These are phyloP conservation scores for Brachionus asplanchnoidis DNA, from an alignment of 1,140 invertebrate species.

Conservation along the genomic window DNA sequence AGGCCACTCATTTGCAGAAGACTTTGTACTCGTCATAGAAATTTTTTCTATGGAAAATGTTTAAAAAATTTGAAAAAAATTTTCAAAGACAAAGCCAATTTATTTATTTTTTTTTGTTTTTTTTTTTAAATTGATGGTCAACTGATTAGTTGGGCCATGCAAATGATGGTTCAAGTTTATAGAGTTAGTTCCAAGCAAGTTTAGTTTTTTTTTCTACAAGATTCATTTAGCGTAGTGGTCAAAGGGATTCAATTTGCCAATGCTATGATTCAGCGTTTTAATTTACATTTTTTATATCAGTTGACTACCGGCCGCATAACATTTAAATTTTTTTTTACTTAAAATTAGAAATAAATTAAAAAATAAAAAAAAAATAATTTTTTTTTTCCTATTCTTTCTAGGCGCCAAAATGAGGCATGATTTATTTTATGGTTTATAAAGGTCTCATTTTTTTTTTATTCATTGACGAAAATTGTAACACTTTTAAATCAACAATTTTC, in stretches of 20 bases:
- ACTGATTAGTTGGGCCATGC: neutral
- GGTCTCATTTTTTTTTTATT: neutral
- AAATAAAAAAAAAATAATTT: neutral
- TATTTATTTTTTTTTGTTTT: neutral
- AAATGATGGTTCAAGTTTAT: neutral
- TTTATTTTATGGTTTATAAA: neutral
- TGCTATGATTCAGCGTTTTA: neutral
- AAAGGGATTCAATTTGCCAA: no score
- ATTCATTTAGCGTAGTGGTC: neutral
- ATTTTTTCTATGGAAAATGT: neutral
- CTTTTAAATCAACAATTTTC: neutral
- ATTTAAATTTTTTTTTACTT: neutral
- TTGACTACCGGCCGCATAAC: neutral
- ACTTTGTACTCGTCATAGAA: constrained; percentile 46
- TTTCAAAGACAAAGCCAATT: neutral
- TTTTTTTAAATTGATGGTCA: neutral
- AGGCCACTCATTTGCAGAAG: constrained; percentile 56
- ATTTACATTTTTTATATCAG: neutral
- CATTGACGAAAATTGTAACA: neutral
- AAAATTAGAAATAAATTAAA: neutral
- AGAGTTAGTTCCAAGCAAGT: neutral
- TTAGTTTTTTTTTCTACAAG: neutral
- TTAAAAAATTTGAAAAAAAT: neutral
- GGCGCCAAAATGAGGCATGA: neutral
- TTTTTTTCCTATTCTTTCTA: neutral